Percentiles rank a stretch among this genome's conserved stretches.
These are phyloP conservation scores for Atethmia centrago DNA, from an alignment of 2,888 invertebrate species.

Conservation along the genomic window DNA sequence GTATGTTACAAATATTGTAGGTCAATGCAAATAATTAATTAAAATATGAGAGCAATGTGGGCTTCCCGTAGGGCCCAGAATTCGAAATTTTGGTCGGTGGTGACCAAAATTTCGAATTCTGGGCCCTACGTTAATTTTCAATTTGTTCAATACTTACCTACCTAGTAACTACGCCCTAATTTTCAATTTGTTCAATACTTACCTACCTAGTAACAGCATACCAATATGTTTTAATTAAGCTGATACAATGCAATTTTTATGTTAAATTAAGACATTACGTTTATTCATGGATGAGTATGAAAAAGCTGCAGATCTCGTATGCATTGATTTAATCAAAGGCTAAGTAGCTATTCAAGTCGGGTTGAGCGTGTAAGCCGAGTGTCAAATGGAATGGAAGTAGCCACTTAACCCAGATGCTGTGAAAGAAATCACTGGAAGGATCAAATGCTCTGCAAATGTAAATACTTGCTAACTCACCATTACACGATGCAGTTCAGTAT, in stretches of 20 bases:
- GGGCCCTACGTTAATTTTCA: no score
- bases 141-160: no score
- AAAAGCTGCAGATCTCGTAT: background rate
- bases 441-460: conserved; percentile 19
- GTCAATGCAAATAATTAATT: conserved; percentile 12
- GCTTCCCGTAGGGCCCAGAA: background rate
- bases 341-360: conserved; percentile 20
- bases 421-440: conserved; percentile 15
- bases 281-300: background rate
- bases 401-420: conserved; percentile 41
- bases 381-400: conserved; percentile 42
- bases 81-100: background rate
- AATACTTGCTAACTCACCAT: conserved; percentile 24
- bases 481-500: background rate
- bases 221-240: background rate
- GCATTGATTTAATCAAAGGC: conserved; percentile 38
- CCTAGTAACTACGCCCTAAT: no score
- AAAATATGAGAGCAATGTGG: background rate
- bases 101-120: no score
- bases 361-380: conserved; percentile 19
- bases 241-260: background rate
- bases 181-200: conserved; percentile 1
- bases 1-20: background rate
- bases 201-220: background rate
- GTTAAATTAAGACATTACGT: background rate